Evolutionary conservation across 2,888 invertebrate genomes (phyloP), one percentile per base, ranked within the genome.

Genomic region (Acronicta aceris): DNA sequence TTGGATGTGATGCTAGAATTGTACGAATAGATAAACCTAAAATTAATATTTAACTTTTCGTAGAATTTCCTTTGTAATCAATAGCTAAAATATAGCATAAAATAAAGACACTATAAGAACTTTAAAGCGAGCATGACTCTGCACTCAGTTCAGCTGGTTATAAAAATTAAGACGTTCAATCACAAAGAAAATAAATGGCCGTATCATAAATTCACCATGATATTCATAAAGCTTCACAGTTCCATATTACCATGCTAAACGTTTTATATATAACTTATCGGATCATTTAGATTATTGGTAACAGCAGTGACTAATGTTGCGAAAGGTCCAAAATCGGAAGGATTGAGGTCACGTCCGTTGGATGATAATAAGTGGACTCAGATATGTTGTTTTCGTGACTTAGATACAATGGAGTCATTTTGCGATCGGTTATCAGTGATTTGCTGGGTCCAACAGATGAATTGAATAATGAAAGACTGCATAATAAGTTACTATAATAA

Each of bases 301-400:
- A 58, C 53, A 33, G 66, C 48, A 58, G 48, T 51, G 55, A 47
- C 57, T 66, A 67, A 57, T 59, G 62, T 68, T 67, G 57, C 71
- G 60, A 70, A 77, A 81, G 74, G 71, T 73, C 70, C 63, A 60
- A 84, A 85, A 83, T 67, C 83, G 80, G 80, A 79, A 84, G 84
- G 87, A 89, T 89, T 86, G 86, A 83, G 91, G 88, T 90, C 92
- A 93, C 93, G 94, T 92, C 86, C 85, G 77, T 83, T 74, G 82
- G 84, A 92, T 92, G 87, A 87, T 88, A 89, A 84, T 85, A 87
- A 88, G 84, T 86, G 85, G 85, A 85, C 84, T 81, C 81, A 83
- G 87, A 85, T 87, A 90, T 88, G 86, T 82, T 79, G 85, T 85
- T 85, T 89, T 90, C 92, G 92, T 93, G 93, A 91, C 92, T 89